These are phyloP conservation scores for Nylanderia fulva DNA, from an alignment of 1,140 invertebrate genomes.

Conservation along the genomic window DNA sequence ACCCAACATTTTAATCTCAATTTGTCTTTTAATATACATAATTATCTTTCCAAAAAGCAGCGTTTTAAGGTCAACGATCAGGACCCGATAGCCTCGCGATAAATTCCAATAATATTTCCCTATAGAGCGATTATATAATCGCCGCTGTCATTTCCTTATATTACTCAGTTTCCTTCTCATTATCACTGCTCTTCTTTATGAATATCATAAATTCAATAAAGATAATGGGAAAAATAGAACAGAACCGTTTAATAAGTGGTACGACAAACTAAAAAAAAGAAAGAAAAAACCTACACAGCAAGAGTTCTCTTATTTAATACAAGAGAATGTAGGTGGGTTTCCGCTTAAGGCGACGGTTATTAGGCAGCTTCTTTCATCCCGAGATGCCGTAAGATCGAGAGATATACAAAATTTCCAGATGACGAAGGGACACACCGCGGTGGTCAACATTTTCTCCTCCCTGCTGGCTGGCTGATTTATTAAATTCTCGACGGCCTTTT, in stretches of 20 bases:
- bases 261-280: neutral
- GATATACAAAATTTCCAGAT: slow-evolving; percentile 64
- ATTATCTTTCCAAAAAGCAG: neutral
- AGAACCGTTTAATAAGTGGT: slow-evolving; percentile 33
- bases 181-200: neutral
- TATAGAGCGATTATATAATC: no score
- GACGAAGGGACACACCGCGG: slow-evolving; percentile 63
- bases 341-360: slow-evolving; percentile 58
- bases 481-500: slow-evolving; percentile 64
- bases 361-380: slow-evolving; percentile 62
- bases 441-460: slow-evolving; percentile 54
- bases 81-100: slow-evolving; percentile 33
- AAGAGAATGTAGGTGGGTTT: slow-evolving; percentile 28
- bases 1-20: neutral
- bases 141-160: neutral
- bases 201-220: neutral
- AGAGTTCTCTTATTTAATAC: no score
- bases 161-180: neutral
- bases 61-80: neutral
- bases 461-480: slow-evolving; percentile 64
- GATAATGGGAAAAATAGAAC: neutral
- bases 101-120: slow-evolving; percentile 19
- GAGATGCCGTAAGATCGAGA: slow-evolving; percentile 64
- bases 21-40: neutral
- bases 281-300: slow-evolving; percentile 3